Evolutionary conservation across 2,797 vertebrate genomes (phyloP), one percentile per base, ranked within the genome.

Genomic region (Chanos chanos): DNA sequence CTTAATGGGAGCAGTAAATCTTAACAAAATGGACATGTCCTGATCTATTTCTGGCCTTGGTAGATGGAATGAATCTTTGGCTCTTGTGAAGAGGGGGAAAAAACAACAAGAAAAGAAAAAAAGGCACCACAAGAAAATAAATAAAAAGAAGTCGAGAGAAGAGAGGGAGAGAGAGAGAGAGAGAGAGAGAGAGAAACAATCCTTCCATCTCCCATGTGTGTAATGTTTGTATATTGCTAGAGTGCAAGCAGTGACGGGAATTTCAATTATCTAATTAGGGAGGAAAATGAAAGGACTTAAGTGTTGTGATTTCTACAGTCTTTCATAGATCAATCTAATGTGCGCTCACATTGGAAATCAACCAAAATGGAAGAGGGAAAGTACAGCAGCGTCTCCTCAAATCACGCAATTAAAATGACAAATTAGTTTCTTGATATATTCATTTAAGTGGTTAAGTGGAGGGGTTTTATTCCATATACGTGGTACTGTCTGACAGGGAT

Each of bases 361-460:
- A 90, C 88, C 87, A 87, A 94, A 93, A 95, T 93, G 91, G 92
- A 93, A 90, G 92, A 92, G 90, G 92, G 92, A 94, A 92, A 95
- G 95, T 92, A 94, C 97, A 92, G 92, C 90, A 92, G 93, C 93
- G 93, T 92, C 88, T 92, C 88, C 89, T 93, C 93, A 94, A 97
- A 96, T 95, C 93, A 95, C 85, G 91, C 91, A 96, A 95, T 93
- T 93, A 94, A 96, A 97, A 98, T 91, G 91, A 88, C 92, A 96
- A 98, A 98, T 99, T 95, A 96, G 96, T 97, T 97, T 97, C 94
- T 94, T 92, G 92, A 98, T 98, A 97, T 97, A 98, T 98, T 97
- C 95, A 97, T 98, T 97, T 97, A 98, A 99, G 96, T 98, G 94
- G 95, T 99, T 99, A 98, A 98, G 96, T 98, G 94, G 93, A 95